phyloP scores from a whole-genome alignment of 2,797 vertebrate species.

The Momotus momota region DNA sequence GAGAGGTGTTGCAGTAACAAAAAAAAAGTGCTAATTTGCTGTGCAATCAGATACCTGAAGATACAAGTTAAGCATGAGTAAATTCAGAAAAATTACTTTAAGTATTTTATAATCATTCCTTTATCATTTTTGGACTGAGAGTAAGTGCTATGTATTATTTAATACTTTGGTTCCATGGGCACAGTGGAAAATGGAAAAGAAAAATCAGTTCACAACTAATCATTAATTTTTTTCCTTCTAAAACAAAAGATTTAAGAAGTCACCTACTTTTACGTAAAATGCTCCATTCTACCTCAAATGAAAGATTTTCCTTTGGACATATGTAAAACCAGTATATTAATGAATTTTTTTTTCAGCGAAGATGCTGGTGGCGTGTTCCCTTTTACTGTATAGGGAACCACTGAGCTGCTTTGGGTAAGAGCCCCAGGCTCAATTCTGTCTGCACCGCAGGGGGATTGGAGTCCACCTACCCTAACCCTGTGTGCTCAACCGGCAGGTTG shows the following conservation, averaged over 20 bases:
- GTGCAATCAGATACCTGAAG: neutral
- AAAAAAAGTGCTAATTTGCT: neutral
- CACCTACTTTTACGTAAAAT: neutral
- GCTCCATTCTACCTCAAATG: neutral
- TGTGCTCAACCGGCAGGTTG: neutral
- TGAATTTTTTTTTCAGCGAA: neutral
- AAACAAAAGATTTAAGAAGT: neutral
- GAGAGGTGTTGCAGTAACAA: neutral
- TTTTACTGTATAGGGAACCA: neutral
- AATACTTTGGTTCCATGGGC: neutral
- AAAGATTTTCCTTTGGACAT: neutral
- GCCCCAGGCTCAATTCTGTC: fast-evolving
- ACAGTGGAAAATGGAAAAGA: neutral
- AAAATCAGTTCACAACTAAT: neutral
- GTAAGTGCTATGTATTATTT: neutral
- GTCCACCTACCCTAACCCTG: neutral
- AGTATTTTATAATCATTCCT: neutral
- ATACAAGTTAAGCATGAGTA: neutral
- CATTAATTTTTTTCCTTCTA: neutral
- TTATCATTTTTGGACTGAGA: neutral
- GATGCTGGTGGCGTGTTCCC: neutral
- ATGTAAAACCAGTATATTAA: neutral
- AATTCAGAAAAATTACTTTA: neutral
- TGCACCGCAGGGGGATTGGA: neutral
- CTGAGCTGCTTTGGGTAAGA: neutral